Base-by-base conservation (phyloP, 2,797 vertebrate species). In the Protosalanx chinensis region DNA sequence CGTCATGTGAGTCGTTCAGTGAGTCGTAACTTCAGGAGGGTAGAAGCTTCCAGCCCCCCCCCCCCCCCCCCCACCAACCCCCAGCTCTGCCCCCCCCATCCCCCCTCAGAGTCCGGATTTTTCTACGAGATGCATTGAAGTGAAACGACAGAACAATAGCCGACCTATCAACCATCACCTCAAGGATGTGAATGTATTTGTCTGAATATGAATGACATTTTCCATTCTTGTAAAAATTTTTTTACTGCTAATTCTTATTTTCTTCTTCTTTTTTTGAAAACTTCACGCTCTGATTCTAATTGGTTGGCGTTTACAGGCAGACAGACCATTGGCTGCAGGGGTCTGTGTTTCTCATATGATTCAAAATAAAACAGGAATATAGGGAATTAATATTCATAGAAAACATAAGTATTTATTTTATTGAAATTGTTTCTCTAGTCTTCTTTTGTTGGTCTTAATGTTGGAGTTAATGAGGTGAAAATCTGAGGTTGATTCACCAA, bases 201-300 rank as follows among this genome's bases (percentile, higher is more conserved):
- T 67, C 57, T 61, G 64, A 86, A 81, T 84, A 84, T 87, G 86
- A 80, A 80, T 60, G 68, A 70, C 79, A 76, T 73, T 87, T 87
- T 80, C 88, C 79, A 90, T 81, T 76, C 86, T 65, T 84, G 79
- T 66, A 74, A 8, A 29, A 35, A 18, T 65, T 78, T 67, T 89
- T 92, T 91, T 91, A 91, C 87, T 85, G 80, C 86, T 89, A 88
- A 91, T 91, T 89, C 88, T 72, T 83, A 74, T 71, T 79, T 88
- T 83, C n/a, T n/a, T n/a, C n/a, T n/a, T n/a, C n/a, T n/a, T n/a
- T n/a, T n/a, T n/a, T n/a, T n/a, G n/a, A n/a, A n/a, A 70, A 74
- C 82, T 87, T 88, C 88, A 89, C 85, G 81, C 85, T 85, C 82
- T 79, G 77, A 72, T 81, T 81, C 2, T 35, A 88, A 89, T 89